These are phyloP conservation scores for Omphaloscelis lunosa DNA, from an alignment of 2,888 invertebrate species.

Conservation along the genomic window DNA sequence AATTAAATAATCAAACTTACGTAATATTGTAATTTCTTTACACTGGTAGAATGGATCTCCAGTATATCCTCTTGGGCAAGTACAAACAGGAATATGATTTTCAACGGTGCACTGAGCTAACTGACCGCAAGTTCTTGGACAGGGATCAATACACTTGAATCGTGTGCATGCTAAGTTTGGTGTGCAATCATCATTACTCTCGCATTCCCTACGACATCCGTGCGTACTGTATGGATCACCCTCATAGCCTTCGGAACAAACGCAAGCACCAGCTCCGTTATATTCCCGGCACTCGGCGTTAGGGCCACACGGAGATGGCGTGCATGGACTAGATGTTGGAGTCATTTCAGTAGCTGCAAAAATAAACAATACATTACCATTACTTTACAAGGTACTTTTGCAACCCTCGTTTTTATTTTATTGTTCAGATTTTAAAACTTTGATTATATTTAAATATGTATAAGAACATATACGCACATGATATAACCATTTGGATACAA, in stretches of 20 bases:
- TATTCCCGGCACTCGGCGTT: constrained; percentile 96
- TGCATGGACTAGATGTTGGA: constrained; percentile 94
- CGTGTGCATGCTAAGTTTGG: constrained; percentile 94
- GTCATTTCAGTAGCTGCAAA: constrained; percentile 91
- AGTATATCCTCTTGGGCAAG: constrained; percentile 93
- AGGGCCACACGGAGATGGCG: constrained; percentile 96
- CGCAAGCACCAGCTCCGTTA: constrained; percentile 96
- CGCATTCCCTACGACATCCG: constrained; percentile 95
- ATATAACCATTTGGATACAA: constrained; percentile 91
- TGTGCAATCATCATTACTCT: constrained; percentile 94
- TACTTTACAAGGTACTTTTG: neutral
- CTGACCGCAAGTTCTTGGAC: constrained; percentile 95
- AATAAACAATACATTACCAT: constrained; percentile 33
- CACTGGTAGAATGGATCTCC: constrained; percentile 96
- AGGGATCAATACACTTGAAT: constrained; percentile 96
- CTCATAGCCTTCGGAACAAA: constrained; percentile 94
- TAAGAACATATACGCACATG: constrained; percentile 76
- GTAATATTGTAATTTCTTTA: constrained; percentile 88
- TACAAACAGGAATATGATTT: constrained; percentile 95
- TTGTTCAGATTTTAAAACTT: neutral
- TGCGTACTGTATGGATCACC: constrained; percentile 95
- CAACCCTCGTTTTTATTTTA: neutral
- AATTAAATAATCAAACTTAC: constrained; percentile 72
- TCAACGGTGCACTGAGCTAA: constrained; percentile 95
- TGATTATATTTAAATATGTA: neutral